Evolutionary conservation across 2,888 invertebrate genomes (phyloP), one percentile per base, ranked within the genome.

Genomic region (Argyra leucocephala): DNA sequence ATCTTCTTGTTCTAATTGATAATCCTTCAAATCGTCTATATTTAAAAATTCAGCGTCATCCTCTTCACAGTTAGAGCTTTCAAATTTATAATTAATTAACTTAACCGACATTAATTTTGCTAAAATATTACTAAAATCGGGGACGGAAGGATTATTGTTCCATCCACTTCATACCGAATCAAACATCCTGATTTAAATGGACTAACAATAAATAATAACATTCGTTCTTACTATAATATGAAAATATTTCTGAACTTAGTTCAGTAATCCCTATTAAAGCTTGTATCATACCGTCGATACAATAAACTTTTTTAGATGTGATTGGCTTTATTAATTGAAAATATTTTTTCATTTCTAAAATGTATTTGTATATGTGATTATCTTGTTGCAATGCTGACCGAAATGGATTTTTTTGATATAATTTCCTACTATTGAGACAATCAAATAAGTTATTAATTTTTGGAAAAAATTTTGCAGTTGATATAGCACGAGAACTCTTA

Each of bases 201-300:
- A 15, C 7, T 37, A 15, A 10, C 37, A 37, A 37, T 37, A 37
- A 37, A 37, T 37, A 37, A 37, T n/a, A n/a, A n/a, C n/a, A n/a
- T n/a, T n/a, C n/a, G n/a, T n/a, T n/a, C n/a, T n/a, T n/a, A n/a
- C n/a, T n/a, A n/a, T n/a, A n/a, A n/a, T n/a, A n/a, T n/a, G n/a
- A n/a, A n/a, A n/a, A n/a, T n/a, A n/a, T n/a, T n/a, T n/a, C n/a
- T n/a, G n/a, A n/a, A n/a, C n/a, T n/a, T n/a, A n/a, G n/a, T n/a
- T n/a, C n/a, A 57, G n/a, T 57, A 57, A 57, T n/a, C 3, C 18
- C 57, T n/a, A n/a, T 15, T n/a, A 57, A 57, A 57, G 4, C 12
- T 57, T 57, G 57, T n/a, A 57, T 57, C 57, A 57, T 57, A 57
- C 57, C 57, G n/a, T 57, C 57, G n/a, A 57, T 7, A n/a, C 57